Percentiles rank a stretch among this genome's conserved stretches.
Evolutionary conservation across 2,113 vertebrate species (phyloP).

Genomic region (Cyrtonyx montezumae): DNA sequence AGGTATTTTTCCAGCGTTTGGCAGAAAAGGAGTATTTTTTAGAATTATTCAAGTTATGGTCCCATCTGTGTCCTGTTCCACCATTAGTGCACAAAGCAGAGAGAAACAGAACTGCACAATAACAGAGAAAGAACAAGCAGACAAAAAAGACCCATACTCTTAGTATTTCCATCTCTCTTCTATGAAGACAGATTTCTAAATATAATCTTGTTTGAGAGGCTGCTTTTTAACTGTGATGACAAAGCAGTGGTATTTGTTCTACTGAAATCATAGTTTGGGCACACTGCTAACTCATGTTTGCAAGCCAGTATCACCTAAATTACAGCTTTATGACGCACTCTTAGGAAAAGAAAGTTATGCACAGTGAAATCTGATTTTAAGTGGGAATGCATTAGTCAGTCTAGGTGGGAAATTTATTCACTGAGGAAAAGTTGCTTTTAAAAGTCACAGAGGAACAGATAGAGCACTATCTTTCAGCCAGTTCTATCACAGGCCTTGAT

Average conservation of each 20-base stretch:
- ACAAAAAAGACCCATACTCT: neutral
- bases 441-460: neutral
- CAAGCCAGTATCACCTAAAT: neutral
- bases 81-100: neutral
- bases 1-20: neutral
- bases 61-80: conserved; percentile 9
- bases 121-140: neutral
- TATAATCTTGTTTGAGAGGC: conserved; percentile 6
- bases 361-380: conserved; percentile 16
- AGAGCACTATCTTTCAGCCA: neutral
- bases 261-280: neutral
- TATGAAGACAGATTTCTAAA: conserved; percentile 17
- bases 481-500: neutral
- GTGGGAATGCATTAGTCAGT: neutral
- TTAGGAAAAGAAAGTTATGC: neutral
- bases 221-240: neutral
- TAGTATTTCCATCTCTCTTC: neutral
- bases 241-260: neutral
- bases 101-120: neutral
- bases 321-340: neutral
- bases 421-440: neutral
- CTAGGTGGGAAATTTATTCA: neutral
- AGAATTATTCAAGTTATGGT: conserved; percentile 6
- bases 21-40: neutral
- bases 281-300: neutral